phyloP scores from a whole-genome alignment of 2,113 vertebrate species.

The Pelecanoides urinatrix region DNA sequence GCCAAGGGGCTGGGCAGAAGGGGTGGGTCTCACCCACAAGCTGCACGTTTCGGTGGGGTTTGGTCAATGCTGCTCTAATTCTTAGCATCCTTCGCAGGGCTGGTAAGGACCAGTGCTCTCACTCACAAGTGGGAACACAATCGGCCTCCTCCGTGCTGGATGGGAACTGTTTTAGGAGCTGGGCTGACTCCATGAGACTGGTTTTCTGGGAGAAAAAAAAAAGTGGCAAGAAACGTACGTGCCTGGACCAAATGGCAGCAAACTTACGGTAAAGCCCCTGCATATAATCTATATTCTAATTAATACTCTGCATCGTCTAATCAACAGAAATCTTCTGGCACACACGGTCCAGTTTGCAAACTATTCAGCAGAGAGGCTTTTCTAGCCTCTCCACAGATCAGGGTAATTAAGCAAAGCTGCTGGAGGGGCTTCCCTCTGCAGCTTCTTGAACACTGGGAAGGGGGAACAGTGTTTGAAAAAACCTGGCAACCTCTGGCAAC shows the following conservation, averaged over 20 bases:
- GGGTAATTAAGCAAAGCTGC: slow-evolving; percentile 75
- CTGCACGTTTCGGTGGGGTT: not conserved
- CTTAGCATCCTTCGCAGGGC: not conserved
- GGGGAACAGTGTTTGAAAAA: not conserved
- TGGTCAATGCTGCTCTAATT: not conserved
- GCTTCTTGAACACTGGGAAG: slow-evolving; percentile 19
- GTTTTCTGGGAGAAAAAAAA: slow-evolving; percentile 14
- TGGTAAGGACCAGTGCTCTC: not conserved
- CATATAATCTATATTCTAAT: slow-evolving; percentile 57
- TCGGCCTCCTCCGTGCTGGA: not conserved
- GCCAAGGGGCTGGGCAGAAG: not conserved
- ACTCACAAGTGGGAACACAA: not conserved
- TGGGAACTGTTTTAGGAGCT: not conserved
- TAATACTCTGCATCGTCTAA: slow-evolving; percentile 46
- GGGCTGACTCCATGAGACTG: not conserved
- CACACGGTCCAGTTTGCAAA: not conserved
- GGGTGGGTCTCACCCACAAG: not conserved
- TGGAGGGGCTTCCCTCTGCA: slow-evolving; percentile 59
- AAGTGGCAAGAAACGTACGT: not conserved
- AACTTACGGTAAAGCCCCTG: slow-evolving; percentile 14
- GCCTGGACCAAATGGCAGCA: slow-evolving; percentile 40
- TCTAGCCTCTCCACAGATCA: slow-evolving; percentile 50
- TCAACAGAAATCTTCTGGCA: slow-evolving; percentile 65
- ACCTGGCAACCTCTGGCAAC: slow-evolving; percentile 60
- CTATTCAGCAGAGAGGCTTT: slow-evolving; percentile 52